These are phyloP conservation scores for Dryadula phaetusa DNA, from an alignment of 2,888 invertebrate genomes.

Conservation along the genomic window DNA sequence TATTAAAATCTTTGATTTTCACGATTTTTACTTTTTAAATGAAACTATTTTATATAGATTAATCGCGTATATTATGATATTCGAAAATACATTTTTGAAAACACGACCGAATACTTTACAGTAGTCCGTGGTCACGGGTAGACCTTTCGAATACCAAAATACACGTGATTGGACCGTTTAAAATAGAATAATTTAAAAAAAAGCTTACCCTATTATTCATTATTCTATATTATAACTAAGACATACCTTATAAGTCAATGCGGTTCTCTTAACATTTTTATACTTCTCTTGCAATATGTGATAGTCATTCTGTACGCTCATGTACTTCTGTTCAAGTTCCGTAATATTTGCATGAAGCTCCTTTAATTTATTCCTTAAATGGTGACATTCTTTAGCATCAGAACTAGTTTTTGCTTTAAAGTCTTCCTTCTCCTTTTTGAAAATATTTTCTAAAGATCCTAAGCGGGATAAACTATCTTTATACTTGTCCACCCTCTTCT, in stretches of 20 bases:
- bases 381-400: constrained; percentile 65
- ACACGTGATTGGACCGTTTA: no score
- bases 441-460: constrained; percentile 67
- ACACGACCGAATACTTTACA: no score
- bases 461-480: constrained; percentile 66
- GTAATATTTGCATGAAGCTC: constrained; percentile 74
- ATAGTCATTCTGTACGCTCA: constrained; percentile 70
- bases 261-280: constrained; percentile 85
- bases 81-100: no score
- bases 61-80: no score
- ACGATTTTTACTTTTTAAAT: no score
- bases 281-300: constrained; percentile 84
- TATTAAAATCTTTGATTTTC: no score
- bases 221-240: no score
- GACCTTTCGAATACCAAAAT: no score
- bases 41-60: no score
- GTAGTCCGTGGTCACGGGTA: no score
- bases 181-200: no score
- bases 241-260: constrained; percentile 85
- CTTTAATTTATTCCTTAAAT: constrained; percentile 70
- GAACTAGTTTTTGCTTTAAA: constrained; percentile 63
- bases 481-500: constrained; percentile 68
- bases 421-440: constrained; percentile 72
- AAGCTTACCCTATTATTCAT: no score
- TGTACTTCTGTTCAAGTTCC: constrained; percentile 70